phyloP scores from a whole-genome alignment of 2,113 vertebrate species.

The Sceloporus tristichus region DNA sequence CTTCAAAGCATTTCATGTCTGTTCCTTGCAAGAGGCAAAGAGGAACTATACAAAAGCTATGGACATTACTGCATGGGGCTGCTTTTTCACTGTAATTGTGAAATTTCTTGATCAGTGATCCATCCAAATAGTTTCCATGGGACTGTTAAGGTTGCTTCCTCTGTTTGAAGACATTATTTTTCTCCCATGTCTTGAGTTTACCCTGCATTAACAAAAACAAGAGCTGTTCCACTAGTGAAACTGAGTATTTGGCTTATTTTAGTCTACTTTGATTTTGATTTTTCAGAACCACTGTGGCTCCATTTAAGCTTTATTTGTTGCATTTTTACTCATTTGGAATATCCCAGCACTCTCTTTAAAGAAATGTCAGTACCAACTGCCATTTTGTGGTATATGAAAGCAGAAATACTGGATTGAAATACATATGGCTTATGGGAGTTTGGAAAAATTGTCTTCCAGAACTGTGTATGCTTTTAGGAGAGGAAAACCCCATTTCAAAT shows the following conservation, averaged over 20 bases:
- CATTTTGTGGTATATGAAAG: background rate
- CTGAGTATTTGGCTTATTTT: background rate
- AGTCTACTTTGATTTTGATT: background rate
- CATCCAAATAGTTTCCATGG: background rate
- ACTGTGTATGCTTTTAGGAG: conserved; percentile 1
- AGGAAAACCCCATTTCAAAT: background rate
- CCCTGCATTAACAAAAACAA: background rate
- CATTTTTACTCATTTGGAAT: background rate
- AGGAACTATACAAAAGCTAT: background rate
- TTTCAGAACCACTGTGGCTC: background rate
- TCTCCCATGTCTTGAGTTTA: background rate
- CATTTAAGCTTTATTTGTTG: background rate
- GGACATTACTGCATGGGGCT: too few species aligned
- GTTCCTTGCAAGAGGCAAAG: too few species aligned
- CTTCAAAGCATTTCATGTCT: background rate
- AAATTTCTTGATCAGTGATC: too few species aligned
- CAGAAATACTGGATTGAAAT: background rate
- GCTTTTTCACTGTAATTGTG: too few species aligned
- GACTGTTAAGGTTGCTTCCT: background rate
- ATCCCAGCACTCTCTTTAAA: background rate
- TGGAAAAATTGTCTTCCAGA: background rate
- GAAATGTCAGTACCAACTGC: background rate
- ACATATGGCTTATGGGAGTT: background rate
- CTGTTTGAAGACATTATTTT: background rate
- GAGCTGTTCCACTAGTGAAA: background rate